Evolutionary conservation across 2,888 invertebrate genomes (phyloP).

Genomic region (Drosophila pseudotakahashii): DNA sequence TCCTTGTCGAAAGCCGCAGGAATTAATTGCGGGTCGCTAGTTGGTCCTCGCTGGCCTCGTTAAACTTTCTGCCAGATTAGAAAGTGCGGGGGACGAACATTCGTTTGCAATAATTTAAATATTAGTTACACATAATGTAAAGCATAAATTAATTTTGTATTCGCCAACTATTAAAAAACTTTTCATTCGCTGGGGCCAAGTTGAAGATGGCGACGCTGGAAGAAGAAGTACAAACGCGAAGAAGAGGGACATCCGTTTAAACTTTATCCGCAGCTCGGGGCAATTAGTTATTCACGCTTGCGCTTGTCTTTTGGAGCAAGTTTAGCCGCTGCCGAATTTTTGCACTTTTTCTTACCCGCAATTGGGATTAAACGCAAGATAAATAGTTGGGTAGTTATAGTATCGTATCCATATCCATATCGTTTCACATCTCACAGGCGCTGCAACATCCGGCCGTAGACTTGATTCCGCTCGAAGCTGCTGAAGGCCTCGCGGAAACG

Average conservation of each 20-base stretch:
- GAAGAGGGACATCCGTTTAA: constrained; percentile 52
- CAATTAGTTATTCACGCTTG: constrained; percentile 83
- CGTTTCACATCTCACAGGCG: constrained; percentile 61
- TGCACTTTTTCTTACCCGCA: constrained; percentile 18
- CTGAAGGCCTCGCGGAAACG: constrained; percentile 83
- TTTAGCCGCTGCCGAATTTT: constrained; percentile 40
- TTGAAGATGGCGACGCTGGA: not conserved
- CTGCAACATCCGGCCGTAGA: constrained; percentile 81
- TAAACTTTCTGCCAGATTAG: constrained; percentile 58
- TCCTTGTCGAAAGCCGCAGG: constrained; percentile 45
- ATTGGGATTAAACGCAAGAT: constrained; percentile 56
- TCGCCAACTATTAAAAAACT: constrained; percentile 78
- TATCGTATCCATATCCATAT: not conserved
- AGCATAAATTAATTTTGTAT: constrained; percentile 81
- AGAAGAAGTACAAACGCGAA: not conserved
- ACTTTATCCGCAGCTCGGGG: constrained; percentile 57
- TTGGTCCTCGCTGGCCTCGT: constrained; percentile 33
- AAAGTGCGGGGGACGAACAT: constrained; percentile 28
- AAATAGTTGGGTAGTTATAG: constrained; percentile 37
- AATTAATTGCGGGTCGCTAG: constrained; percentile 68
- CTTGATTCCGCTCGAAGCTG: constrained; percentile 78
- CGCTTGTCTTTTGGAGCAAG: constrained; percentile 56
- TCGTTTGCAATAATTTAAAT: constrained; percentile 71
- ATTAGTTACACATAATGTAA: constrained; percentile 80
- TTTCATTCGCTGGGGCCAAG: constrained; percentile 30